Base-by-base conservation (phyloP, 2,888 invertebrate genomes). In the Dynastes maya region DNA sequence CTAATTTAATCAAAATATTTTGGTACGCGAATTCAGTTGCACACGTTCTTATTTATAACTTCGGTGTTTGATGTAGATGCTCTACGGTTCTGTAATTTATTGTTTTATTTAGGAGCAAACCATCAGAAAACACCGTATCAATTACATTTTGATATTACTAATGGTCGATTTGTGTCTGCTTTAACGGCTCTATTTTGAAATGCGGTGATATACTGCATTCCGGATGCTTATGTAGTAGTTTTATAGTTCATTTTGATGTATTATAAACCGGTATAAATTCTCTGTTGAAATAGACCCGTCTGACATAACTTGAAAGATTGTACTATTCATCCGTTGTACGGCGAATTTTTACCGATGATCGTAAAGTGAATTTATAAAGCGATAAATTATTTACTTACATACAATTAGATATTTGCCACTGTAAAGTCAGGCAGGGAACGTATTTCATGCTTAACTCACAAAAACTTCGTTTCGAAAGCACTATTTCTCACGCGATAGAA, bases 171-270 rank as follows among this genome's bases (percentile, higher is more conserved):
- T 61, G 40, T 58, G 58, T 72, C 72, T 27, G 29, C n/a, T 58
- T 63, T 72, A 61, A 72, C 58, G 22, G 49, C 61, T 72, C 58
- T 72, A 72, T 72, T 71, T 72, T 72, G 61, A 72, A 72, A 72
- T 22, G 13, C 45, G 27, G 16, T 45, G 27, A 72, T 72, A 61
- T 61, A 72, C 51, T 27, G 40, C 68, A 68, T 49, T 68, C 51
- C 27, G 51, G 51, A 29, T 32, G 29, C 27, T 32, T 32, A 9
- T 63, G 27, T 63, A 63, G 27, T 32, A 13, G 29, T 32, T 22
- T 63, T 63, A 63, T 5, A 32, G 63, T 27, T 63, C 13, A 32
- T 63, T 63, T 63, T 32, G 63, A 63, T 63, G 29, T 11, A 22
- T 55, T 27, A 29, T 29, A 27, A 29, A 27, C 63, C 27, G 29